These are phyloP conservation scores for Urocynchramus pylzowi DNA, from an alignment of 2,113 vertebrate genomes.

Conservation along the genomic window DNA sequence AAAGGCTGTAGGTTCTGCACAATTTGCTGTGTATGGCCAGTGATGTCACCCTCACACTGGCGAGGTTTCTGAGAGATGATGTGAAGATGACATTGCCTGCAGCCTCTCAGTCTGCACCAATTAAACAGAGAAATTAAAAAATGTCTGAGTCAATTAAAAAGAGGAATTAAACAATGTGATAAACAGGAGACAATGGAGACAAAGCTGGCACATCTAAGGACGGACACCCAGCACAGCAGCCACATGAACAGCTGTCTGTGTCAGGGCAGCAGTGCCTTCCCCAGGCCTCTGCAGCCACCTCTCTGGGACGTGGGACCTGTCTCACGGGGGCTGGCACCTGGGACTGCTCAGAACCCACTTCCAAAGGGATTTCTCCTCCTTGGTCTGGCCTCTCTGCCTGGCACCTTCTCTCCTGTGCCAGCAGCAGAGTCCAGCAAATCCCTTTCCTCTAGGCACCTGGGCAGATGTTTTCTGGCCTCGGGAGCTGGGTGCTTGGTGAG, in stretches of 20 bases:
- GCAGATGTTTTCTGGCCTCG: not conserved
- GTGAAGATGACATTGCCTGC: constrained; percentile 32
- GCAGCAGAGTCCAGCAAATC: not conserved
- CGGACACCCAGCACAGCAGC: not conserved
- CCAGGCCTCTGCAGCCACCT: fast-evolving
- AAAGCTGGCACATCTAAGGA: not conserved
- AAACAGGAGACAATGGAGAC: not conserved
- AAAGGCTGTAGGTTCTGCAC: not conserved
- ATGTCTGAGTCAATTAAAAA: constrained; percentile 47
- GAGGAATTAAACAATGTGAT: constrained; percentile 46
- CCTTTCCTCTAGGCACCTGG: not conserved
- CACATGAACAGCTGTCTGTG: not conserved
- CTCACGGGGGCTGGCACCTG: not conserved
- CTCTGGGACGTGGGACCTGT: fast-evolving
- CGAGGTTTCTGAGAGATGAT: not conserved
- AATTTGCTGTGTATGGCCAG: fast-evolving
- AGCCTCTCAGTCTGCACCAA: constrained; percentile 55
- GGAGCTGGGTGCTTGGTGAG: not conserved
- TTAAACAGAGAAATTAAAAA: constrained; percentile 63
- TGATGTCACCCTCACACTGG: not conserved
- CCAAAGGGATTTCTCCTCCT: not conserved
- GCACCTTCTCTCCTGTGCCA: not conserved
- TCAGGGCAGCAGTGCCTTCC: fast-evolving
- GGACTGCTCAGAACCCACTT: fast-evolving
- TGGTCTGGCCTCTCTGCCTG: not conserved